Base-by-base conservation (phyloP, 2,888 invertebrate species). In the Andricus curvator region DNA sequence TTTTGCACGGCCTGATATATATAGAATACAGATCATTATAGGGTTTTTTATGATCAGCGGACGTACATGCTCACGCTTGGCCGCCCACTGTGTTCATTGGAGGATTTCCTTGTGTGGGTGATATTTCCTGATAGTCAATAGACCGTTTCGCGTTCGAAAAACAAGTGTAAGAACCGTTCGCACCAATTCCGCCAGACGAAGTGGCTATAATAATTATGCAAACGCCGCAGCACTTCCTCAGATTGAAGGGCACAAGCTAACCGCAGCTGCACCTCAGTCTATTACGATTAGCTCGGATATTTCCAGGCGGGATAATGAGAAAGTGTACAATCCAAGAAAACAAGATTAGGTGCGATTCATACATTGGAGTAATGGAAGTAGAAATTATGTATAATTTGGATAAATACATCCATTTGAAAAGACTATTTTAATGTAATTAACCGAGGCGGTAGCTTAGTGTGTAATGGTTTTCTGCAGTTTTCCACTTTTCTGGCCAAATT, bases 201-300 rank as follows among this genome's bases (percentile, higher is more conserved):
- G 56, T 74, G 74, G 74, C 74, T 56, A 74, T 74, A 56, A 74
- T 74, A 74, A 74, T 74, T 74, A 74, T 74, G 56, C 74, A 74
- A 74, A 74, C 74, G 74, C 86, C 85, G 86, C 81, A 85, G 86
- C 86, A 89, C 87, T 89, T 89, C 83, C 87, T 86, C 65, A 89
- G 90, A 92, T 92, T 90, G 88, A 89, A 84, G 91, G 91, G 90
- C 90, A 86, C 84, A 83, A 84, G 84, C 85, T 88, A 87, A 88
- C 88, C 86, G 86, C 88, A 88, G 88, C 88, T 89, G 90, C 88
- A 85, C 80, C 85, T 60, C 81, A 37, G 80, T 80, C 85, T 80
- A 85, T 84, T 86, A 85, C 82, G 80, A 83, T 82, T 81, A 82
- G 78, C 74, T 74, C 11, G 33, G 74, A 56, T 56, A 74, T 74